Evolutionary conservation across 30 jellyfish, hydroid and myxozoan species (phyloP).

Genomic region (Pseudorhiza aurosa): DNA sequence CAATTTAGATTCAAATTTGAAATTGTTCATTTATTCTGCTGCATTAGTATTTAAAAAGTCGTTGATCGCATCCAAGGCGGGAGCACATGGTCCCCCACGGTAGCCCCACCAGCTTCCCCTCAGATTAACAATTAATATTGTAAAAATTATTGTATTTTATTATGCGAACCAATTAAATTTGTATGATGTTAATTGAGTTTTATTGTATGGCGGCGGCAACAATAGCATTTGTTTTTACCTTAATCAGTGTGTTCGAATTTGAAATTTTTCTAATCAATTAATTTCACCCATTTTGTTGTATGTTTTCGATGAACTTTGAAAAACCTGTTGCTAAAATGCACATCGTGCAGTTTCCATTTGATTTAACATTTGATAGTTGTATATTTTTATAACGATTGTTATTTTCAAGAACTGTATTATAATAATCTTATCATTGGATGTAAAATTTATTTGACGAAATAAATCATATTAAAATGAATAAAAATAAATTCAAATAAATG

Average conservation of each 20-base stretch:
- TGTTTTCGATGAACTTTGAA: conserved; percentile 49
- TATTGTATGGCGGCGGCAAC: conserved; percentile 41
- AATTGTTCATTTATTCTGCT: conserved; percentile 54
- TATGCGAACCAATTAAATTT: conserved; percentile 64
- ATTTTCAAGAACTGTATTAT: conserved; percentile 59
- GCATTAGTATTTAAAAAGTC: conserved; percentile 64
- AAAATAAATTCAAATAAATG: not conserved
- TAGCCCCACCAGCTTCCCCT: conserved; percentile 12
- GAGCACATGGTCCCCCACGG: conserved; percentile 12
- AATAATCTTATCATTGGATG: conserved; percentile 68
- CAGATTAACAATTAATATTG: conserved; percentile 53
- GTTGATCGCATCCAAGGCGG: conserved; percentile 37
- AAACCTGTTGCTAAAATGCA: conserved; percentile 48
- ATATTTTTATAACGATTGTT: conserved; percentile 76
- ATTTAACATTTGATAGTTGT: no score
- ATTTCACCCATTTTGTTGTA: conserved; percentile 55
- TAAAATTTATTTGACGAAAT: conserved; percentile 57
- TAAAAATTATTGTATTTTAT: conserved; percentile 65
- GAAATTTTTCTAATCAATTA: conserved; percentile 56
- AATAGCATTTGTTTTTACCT: conserved; percentile 41
- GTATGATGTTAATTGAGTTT: conserved; percentile 77
- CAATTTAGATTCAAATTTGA: conserved; percentile 70
- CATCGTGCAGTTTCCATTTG: conserved; percentile 64
- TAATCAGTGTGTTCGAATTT: conserved; percentile 71
- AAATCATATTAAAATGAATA: conserved; percentile 40